Base-by-base conservation (phyloP, 2,113 vertebrate genomes). In the Chaetops frenatus region DNA sequence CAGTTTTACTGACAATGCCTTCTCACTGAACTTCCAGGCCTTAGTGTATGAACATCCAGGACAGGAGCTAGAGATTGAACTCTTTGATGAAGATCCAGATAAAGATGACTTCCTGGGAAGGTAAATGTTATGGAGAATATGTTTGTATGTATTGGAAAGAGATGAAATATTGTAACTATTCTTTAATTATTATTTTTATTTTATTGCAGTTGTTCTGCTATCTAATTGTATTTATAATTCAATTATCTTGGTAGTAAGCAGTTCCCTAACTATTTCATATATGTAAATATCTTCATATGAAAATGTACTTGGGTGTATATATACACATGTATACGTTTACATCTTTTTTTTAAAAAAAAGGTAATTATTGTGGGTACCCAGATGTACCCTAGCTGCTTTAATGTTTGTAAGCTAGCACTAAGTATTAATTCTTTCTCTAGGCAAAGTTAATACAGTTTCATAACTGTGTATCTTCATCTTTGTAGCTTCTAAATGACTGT, bases 41-140 rank as follows among this genome's bases (percentile, higher is more conserved):
- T 84, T 99, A 82, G 97, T 99, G 5, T 98, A 99, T 77, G 98
- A 99, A 36, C 96, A 98, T 69, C 97, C 98, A 0, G 98, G 95
- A 17, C 98, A 98, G 44, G 98, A 97, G n/a, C 38, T 99, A 54
- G 98, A 98, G 76, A 98, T 99, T 35, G 98, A 99, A 86, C 98
- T 99, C 76, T 99, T 99, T 94, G 99, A 99, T 76, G 99, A 99
- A 97, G 99, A 99, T 88, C 98, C 99, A 5, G 99, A 99, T 93
- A 99, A 99, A 97, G 99, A 99, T 90, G 99, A 99, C 98, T 99
- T 98, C 95, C 97, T 99, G 53, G 99, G 99, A 96, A 99, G 98
- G 99, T 99, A 97, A 97, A 58, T 84, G 18, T 36, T 60, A 50
- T 3, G 12, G 60, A 88, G 24, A 35, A 47, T 73, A 47, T 27